Conservation (phyloP, 1,140 invertebrate genomes). For the Eufriesea mexicana region DNA sequence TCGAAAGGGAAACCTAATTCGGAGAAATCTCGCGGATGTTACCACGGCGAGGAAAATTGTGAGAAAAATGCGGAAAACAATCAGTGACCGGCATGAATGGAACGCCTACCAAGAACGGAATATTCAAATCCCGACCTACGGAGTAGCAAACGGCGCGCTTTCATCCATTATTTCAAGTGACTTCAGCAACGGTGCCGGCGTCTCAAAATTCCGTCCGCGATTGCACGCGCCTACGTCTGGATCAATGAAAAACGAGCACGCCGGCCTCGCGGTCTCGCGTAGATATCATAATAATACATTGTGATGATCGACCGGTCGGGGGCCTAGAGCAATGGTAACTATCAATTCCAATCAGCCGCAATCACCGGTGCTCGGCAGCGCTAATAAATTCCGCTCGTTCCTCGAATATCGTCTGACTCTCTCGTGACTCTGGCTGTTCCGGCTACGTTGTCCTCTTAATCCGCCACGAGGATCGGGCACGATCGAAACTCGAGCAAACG, state of each 20-base stretch:
- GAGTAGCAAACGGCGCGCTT: too few relatives aligned
- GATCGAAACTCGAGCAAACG: constrained; percentile 7
- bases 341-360: constrained; percentile 39
- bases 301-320: not conserved
- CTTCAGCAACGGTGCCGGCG: not conserved
- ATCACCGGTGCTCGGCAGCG: constrained; percentile 7
- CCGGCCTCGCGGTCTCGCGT: not conserved
- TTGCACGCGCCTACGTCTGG: not conserved
- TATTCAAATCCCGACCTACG: too few relatives aligned
- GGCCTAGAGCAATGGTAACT: constrained; percentile 31
- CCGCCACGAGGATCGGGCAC: not conserved
- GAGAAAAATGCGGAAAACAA: too few relatives aligned
- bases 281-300: constrained; percentile 32
- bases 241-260: constrained; percentile 18
- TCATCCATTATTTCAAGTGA: not conserved
- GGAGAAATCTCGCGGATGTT: too few relatives aligned
- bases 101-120: not conserved
- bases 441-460: constrained; percentile 36
- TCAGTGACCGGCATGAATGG: not conserved
- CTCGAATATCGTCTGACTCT: constrained; percentile 25
- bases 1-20: too few relatives aligned
- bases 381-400: constrained; percentile 46
- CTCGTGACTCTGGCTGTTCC: constrained; percentile 19
- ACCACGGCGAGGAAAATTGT: too few relatives aligned
- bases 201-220: not conserved